Percentiles rank a stretch among this genome's conserved stretches.
Evolutionary conservation across 2,888 invertebrate species (phyloP).

Genomic region (Dyspetes luteomarginatus): DNA sequence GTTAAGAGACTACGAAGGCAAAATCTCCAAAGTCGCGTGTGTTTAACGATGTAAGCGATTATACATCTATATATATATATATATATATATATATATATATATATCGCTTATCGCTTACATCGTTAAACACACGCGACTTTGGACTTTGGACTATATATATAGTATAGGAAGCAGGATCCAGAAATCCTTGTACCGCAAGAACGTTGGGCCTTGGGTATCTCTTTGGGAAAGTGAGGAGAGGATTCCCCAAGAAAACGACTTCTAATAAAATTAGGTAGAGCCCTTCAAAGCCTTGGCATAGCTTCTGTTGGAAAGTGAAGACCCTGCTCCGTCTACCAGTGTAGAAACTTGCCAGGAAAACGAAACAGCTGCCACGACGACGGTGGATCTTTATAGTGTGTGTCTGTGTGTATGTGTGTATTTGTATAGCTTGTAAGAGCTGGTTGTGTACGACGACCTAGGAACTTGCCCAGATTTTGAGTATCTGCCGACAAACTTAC

Average conservation of each 20-base stretch:
- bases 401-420: too few species aligned
- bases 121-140: too few species aligned
- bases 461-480: constrained; percentile 51
- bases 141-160: neutral
- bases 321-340: constrained; percentile 29
- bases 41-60: too few species aligned
- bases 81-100: neutral
- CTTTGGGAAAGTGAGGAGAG: constrained; percentile 7
- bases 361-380: constrained; percentile 39
- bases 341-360: constrained; percentile 60
- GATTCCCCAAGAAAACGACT: constrained; percentile 54
- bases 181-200: constrained; percentile 36
- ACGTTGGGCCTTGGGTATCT: constrained; percentile 18
- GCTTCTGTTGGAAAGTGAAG: constrained; percentile 45
- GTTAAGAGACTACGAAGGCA: neutral
- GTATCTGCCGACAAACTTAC: constrained; percentile 44
- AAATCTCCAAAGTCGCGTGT: neutral
- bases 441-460: constrained; percentile 24
- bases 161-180: too few species aligned
- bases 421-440: constrained; percentile 21
- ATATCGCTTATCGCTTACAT: too few species aligned
- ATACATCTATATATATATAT: neutral
- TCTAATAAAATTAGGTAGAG: constrained; percentile 68
- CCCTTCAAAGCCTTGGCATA: constrained; percentile 53
- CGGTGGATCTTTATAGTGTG: neutral